Evolutionary conservation across 2,113 vertebrate genomes (phyloP), one percentile per base, ranked within the genome.

Genomic region (Tyrannus savana): DNA sequence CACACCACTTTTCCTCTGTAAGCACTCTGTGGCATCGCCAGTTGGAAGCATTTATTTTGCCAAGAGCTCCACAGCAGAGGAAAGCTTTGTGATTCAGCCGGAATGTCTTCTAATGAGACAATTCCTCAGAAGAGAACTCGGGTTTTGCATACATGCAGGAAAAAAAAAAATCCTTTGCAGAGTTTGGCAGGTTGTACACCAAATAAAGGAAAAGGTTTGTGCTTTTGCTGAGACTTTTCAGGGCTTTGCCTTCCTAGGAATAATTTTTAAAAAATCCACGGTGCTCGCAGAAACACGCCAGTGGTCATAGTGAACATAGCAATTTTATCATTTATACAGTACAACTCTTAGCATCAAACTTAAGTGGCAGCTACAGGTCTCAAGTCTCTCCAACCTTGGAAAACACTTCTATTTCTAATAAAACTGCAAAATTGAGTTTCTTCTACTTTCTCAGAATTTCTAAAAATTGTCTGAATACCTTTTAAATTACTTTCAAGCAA

Each of bases 141-240:
- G 21, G 12, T 13, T n/a, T 52, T 79, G 41, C 12, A 39, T 7
- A 52, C 2, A 42, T 0, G 0, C 15, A 79, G 35, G 49, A 4
- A 52, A 71, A 69, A 28, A 35, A 28, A 33, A 66, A 66, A 31
- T 9, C 17, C 18, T 83, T 59, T 56, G 31, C n/a, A 31, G 19
- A 14, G 0, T 76, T 89, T 75, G 66, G 53, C n/a, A 75, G 42
- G 50, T 25, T 42, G 27, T n/a, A 66, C n/a, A 55, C 15, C 21
- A 53, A 44, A 59, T 3, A 62, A 49, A 77, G 42, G 12, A 52
- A 73, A 72, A 69, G 13, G 13, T 9, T 59, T 44, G 12, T 68
- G 44, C 3, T 53, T 68, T 63, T 68, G 18, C 33, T 55, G 41
- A 58, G 42, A 56, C 23, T 64, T 90, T 60, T 71, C 35, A 72